These are phyloP conservation scores for Tetraodon nigroviridis DNA, from an alignment of 2,113 vertebrate species.

Conservation along the genomic window DNA sequence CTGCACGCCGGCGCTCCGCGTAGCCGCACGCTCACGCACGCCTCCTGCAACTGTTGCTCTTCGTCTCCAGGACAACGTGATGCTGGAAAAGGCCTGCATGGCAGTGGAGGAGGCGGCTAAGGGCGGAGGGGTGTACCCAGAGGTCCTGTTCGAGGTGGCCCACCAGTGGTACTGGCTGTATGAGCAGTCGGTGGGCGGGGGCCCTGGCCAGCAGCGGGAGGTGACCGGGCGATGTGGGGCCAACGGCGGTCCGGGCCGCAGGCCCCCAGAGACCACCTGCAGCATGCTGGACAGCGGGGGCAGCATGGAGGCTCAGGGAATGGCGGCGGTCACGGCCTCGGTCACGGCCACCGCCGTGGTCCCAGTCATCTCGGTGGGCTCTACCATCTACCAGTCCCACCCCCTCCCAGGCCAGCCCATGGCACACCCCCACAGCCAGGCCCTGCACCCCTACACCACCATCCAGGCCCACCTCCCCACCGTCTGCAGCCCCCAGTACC, in stretches of 20 bases:
- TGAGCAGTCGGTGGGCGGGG: slow-evolving; percentile 93
- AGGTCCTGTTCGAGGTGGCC: slow-evolving; percentile 98
- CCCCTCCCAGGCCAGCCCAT: slow-evolving; percentile 82
- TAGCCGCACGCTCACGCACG: too few relatives aligned
- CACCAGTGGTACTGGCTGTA: slow-evolving; percentile 99
- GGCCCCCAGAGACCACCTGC: slow-evolving; percentile 77
- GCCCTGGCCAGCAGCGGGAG: slow-evolving; percentile 82
- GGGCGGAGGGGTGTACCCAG: slow-evolving; percentile 95
- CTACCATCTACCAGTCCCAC: slow-evolving; percentile 92
- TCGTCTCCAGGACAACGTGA: slow-evolving; percentile 85
- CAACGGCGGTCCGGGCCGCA: slow-evolving; percentile 76
- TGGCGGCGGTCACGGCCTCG: slow-evolving; percentile 87
- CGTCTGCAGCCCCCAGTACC: slow-evolving; percentile 89
- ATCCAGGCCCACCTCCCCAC: slow-evolving; percentile 93
- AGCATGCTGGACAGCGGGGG: slow-evolving; percentile 77
- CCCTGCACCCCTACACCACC: slow-evolving; percentile 93
- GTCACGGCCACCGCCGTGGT: slow-evolving; percentile 89
- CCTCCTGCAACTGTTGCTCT: too few relatives aligned
- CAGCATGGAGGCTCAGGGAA: slow-evolving; percentile 78
- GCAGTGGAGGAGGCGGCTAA: slow-evolving; percentile 98
- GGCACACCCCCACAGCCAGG: slow-evolving; percentile 86
- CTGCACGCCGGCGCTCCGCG: too few relatives aligned
- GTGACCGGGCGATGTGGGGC: slow-evolving; percentile 84
- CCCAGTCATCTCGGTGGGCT: slow-evolving; percentile 94
- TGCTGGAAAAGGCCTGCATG: slow-evolving; percentile 99